phyloP scores from a whole-genome alignment of 2,113 vertebrate species.

The Lates calcarifer region DNA sequence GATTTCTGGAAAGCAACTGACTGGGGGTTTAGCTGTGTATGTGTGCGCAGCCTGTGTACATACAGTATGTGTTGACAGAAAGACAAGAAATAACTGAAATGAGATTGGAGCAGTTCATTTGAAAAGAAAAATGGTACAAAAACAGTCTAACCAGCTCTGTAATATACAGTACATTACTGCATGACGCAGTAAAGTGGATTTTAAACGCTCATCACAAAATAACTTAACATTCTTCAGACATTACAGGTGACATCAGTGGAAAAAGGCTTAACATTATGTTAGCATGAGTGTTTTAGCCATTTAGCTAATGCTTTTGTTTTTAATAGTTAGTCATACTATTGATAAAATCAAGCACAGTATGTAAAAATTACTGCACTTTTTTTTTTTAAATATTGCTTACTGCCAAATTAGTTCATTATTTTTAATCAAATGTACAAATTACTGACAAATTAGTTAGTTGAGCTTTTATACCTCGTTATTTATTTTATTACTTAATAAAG shows the following conservation, averaged over 20 bases:
- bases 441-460: not conserved
- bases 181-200: slow-evolving; percentile 24
- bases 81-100: slow-evolving; percentile 5
- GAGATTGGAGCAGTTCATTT: slow-evolving; percentile 21
- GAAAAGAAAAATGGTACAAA: slow-evolving; percentile 22
- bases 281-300: not conserved
- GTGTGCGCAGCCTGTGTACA: slow-evolving; percentile 49
- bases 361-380: too few species aligned
- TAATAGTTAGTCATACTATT: not conserved
- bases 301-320: not conserved
- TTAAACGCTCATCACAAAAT: not conserved
- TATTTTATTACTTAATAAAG: not conserved
- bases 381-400: too few species aligned
- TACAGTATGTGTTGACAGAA: slow-evolving; percentile 44
- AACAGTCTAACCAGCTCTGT: not conserved
- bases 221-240: not conserved
- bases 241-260: not conserved
- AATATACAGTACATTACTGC: slow-evolving; percentile 7
- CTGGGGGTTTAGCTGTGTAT: slow-evolving; percentile 49
- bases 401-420: too few species aligned
- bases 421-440: not conserved
- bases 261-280: not conserved
- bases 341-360: not conserved
- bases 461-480: not conserved
- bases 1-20: slow-evolving; percentile 49